These are phyloP conservation scores for Papio anubis DNA, from an alignment of 2,113 vertebrate genomes.

Conservation along the genomic window DNA sequence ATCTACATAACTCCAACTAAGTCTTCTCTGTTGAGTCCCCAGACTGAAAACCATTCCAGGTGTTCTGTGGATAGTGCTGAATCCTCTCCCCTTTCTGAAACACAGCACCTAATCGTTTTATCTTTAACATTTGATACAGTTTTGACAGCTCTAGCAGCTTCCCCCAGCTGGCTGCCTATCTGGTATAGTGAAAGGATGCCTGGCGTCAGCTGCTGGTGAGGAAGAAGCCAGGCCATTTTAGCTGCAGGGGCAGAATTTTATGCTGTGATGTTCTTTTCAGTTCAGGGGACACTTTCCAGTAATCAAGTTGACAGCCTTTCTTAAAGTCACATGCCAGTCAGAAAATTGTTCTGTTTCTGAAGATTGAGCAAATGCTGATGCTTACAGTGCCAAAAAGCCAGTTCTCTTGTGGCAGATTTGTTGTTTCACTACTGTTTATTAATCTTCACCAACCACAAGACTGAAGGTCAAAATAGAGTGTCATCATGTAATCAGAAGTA, in stretches of 20 bases:
- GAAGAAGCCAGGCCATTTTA: neutral
- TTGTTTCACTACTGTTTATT: neutral
- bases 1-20: conserved; percentile 43
- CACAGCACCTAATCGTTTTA: neutral
- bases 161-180: neutral
- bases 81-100: neutral
- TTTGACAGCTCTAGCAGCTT: neutral
- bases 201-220: neutral
- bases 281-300: neutral
- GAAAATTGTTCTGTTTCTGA: conserved; percentile 40
- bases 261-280: conserved; percentile 29
- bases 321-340: neutral
- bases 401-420: neutral
- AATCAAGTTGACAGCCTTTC: conserved; percentile 48
- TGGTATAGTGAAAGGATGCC: neutral
- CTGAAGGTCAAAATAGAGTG: neutral
- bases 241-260: neutral
- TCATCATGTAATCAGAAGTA: neutral
- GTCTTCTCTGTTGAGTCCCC: neutral
- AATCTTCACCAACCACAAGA: neutral
- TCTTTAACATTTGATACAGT: neutral
- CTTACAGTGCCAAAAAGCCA: neutral
- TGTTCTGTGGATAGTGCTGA: neutral
- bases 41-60: neutral
- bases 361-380: neutral